Evolutionary conservation across 2,888 invertebrate species (phyloP), one percentile per base, ranked within the genome.

Genomic region (Pomacea canaliculata): DNA sequence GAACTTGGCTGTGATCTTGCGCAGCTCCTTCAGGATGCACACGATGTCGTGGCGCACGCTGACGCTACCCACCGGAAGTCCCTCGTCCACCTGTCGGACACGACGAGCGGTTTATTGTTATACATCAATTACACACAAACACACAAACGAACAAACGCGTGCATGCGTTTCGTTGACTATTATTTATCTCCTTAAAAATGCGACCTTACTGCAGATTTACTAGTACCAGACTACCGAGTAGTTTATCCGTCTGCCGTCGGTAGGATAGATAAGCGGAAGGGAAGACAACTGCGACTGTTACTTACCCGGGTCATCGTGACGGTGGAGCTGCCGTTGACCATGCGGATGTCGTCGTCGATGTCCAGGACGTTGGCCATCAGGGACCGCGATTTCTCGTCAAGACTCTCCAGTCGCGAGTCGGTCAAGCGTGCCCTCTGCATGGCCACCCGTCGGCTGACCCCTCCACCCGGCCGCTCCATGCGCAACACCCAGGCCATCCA

Each of bases 401-500:
- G 93, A 92, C 96, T 96, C 91, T 95, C 95, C 89, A 97, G 93
- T 92, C 96, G 96, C 90, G 96, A 93, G 92, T 96, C 96, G 76
- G 95, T 84, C 94, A 96, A 93, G 89, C 96, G 94, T 90, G 96
- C 96, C 90, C 94, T 95, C 94, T 96, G 95, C 92, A 96, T 93
- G 88, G 97, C 95, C 80, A 95, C 95, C 92, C 97, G 96, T 85
- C 96, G 93, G 78, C 96, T 96, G 4, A 77, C 70, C 48, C 70
- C 70, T 49, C 78, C 79, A 73, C 97, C 97, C 67, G 98, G 99
- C 89, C 98, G 94, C 88, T 95, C 95, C 98, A 99, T 99, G 89
- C 98, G 94, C 91, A 99, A 93, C 87, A 98, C 92, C 94, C 97
- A 97, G 86, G 99, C 99, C 92, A 99, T 93, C 97, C 98, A 99